These are phyloP conservation scores for Vipera latastei DNA, from an alignment of 2,797 vertebrate genomes.

Conservation along the genomic window DNA sequence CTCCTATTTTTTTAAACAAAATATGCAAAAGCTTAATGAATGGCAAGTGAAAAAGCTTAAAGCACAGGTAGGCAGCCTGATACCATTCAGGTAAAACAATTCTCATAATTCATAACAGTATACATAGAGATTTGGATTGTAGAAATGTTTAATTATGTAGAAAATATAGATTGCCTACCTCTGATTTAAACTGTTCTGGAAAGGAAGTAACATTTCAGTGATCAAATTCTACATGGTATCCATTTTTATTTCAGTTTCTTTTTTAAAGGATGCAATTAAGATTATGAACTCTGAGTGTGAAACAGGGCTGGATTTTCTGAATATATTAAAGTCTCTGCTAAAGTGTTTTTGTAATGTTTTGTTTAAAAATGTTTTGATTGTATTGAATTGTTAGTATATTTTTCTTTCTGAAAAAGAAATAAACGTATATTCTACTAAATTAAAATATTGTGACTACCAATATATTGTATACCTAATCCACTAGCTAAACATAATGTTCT, in stretches of 20 bases:
- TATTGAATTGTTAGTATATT: constrained; percentile 66
- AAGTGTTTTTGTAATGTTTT: constrained; percentile 60
- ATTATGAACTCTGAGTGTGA: constrained; percentile 61
- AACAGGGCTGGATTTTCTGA: constrained; percentile 58
- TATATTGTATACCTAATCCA: not conserved
- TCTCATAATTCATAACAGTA: not conserved
- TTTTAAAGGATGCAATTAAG: constrained; percentile 64
- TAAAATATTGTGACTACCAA: constrained; percentile 47
- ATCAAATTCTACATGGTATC: constrained; percentile 58
- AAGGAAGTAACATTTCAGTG: constrained; percentile 63
- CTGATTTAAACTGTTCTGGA: constrained; percentile 32
- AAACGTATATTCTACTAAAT: constrained; percentile 68
- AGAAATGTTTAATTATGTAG: not conserved
- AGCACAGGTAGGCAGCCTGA: not conserved
- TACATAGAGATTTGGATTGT: not conserved
- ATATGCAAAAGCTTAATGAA: constrained; percentile 53
- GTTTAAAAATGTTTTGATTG: constrained; percentile 69
- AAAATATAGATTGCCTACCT: not conserved
- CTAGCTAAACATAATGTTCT: not conserved
- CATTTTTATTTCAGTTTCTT: constrained; percentile 66
- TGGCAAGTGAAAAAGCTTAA: constrained; percentile 63
- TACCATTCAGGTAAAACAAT: not conserved
- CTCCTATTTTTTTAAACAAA: constrained; percentile 50
- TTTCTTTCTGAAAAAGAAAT: constrained; percentile 64
- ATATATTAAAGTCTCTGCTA: constrained; percentile 60